These are phyloP conservation scores for Eonycteris spelaea DNA, from an alignment of 2,113 vertebrate species.

Conservation along the genomic window DNA sequence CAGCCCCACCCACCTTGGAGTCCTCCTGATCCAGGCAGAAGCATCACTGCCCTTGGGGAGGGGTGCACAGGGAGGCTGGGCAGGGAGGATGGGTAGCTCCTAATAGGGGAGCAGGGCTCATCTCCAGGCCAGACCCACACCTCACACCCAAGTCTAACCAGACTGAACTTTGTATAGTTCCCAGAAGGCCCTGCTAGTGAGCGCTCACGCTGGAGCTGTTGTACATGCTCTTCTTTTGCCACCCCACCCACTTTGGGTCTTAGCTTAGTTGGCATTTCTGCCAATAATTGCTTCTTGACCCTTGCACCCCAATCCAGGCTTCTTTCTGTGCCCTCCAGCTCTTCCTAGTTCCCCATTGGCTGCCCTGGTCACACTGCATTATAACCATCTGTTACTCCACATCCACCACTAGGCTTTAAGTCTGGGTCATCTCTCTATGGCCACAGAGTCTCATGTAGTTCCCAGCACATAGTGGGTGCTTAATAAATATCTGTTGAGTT, in stretches of 20 bases:
- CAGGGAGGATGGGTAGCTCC: neutral
- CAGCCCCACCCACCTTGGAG: accelerated
- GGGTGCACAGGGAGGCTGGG: neutral
- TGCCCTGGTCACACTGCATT: neutral
- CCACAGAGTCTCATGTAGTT: neutral
- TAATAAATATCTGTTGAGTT: neutral
- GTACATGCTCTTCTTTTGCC: neutral
- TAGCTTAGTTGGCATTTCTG: neutral
- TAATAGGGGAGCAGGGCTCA: neutral
- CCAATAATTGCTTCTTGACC: neutral
- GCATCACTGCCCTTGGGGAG: neutral
- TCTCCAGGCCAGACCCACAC: neutral
- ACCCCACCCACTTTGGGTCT: neutral
- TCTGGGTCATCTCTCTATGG: neutral
- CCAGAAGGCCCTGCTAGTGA: neutral
- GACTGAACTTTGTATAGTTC: neutral
- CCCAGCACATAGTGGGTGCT: neutral
- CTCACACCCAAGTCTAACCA: neutral
- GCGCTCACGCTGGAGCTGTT: neutral
- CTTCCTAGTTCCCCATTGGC: neutral
- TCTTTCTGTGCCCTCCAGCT: accelerated
- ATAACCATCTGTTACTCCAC: neutral
- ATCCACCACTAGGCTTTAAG: neutral
- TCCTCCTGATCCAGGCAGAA: neutral
- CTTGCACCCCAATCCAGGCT: neutral